Base-by-base conservation (phyloP, 2,888 invertebrate genomes). In the Andrena haemorrhoa region DNA sequence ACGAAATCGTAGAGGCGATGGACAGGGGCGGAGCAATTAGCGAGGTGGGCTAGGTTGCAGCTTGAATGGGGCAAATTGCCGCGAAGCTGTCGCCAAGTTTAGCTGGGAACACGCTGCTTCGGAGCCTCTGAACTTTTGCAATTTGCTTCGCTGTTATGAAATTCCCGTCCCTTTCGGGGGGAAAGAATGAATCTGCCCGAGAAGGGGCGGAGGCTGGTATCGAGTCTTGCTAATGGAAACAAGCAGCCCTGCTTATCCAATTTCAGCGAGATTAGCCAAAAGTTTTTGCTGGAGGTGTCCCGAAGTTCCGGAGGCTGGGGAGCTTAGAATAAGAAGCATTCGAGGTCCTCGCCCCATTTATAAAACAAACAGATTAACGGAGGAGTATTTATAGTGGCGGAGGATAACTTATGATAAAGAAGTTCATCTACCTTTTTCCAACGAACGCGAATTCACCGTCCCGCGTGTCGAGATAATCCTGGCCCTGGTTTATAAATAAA, bases 401-500 rank as follows among this genome's bases (percentile, higher is more conserved):
- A 16, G 41, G 41, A 41, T 41, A 12, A 4, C 12, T 12, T 41
- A 41, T 16, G n/a, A n/a, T 4, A 16, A 41, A 23, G 26, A 5
- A 16, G 47, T 31, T 6, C 56, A 26, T 23, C 68, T 68, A 58
- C 6, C n/a, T 31, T 10, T 8, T 23, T 35, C 10, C 56, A 20
- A 2, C 1, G 26, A 49, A 26, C 47, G 60, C 6, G 74, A 58
- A 31, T 12, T 29, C 20, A 12, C 23, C 26, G 23, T 10, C 7
- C 10, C 5, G 23, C 31, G 26, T n/a, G 16, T 10, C n/a, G 26
- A 5, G 35, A 23, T 5, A 41, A 41, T 41, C 41, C 16, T 16
- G 56, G 41, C 8, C 6, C 10, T 10, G 23, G 65, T 60, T 73
- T 73, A 65, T 73, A 77, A 77, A 77, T 73, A 73, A 73, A 26